These are phyloP conservation scores for Diplogasteroides magnus DNA, from an alignment of 1,140 invertebrate species.

Conservation along the genomic window DNA sequence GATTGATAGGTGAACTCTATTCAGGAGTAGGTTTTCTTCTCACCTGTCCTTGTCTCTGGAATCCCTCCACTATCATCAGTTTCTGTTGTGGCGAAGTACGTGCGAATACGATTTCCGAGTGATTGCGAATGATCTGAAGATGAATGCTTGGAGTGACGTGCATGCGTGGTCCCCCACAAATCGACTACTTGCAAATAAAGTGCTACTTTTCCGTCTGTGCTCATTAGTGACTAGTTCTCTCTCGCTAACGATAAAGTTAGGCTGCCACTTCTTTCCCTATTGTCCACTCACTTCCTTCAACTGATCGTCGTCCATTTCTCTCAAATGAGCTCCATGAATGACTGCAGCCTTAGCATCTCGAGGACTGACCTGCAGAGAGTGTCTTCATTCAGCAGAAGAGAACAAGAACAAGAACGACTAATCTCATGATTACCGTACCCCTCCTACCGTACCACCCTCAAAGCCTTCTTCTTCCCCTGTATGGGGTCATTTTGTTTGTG, in stretches of 20 bases:
- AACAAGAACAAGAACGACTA: no score
- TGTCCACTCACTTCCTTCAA: conserved; percentile 55
- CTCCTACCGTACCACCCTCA: conserved; percentile 34
- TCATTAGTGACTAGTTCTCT: no score
- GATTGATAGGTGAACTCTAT: no score
- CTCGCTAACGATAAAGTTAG: no score
- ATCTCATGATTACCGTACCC: not conserved
- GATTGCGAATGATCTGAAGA: conserved; percentile 28
- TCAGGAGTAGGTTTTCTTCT: no score
- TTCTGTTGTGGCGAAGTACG: conserved; percentile 44
- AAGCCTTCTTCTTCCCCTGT: conserved; percentile 70
- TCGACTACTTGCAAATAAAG: no score
- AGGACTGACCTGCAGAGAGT: conserved; percentile 1
- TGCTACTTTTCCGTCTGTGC: no score
- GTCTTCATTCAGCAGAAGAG: no score
- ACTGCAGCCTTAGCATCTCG: conserved; percentile 22
- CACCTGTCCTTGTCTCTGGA: conserved; percentile 34
- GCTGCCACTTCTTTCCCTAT: no score
- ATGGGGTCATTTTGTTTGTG: no score
- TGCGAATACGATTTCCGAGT: conserved; percentile 40
- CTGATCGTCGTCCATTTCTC: conserved; percentile 56
- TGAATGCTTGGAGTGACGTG: conserved; percentile 13
- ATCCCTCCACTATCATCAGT: conserved; percentile 41
- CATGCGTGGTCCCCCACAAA: not conserved
- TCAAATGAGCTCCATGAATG: conserved; percentile 35